Evolutionary conservation across 2,888 invertebrate genomes (phyloP), one percentile per base, ranked within the genome.

Genomic region (Cinara cedri): DNA sequence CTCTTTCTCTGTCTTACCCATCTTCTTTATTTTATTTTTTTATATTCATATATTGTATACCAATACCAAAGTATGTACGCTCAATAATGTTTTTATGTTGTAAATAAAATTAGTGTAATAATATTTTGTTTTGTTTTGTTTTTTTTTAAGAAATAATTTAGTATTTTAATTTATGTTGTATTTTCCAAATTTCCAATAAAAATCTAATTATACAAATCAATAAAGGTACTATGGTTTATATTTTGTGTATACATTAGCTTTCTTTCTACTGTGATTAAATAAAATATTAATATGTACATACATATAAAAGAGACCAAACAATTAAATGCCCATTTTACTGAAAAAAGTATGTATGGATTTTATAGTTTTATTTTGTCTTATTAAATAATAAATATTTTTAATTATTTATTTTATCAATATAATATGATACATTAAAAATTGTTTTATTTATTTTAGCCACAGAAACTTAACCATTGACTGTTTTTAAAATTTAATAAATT

Each of bases 1-100:
- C 34, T 34, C 34, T 34, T 6, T 34, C 34, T 34, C 34, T 34
- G 6, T 34, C 6, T 34, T 34, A 34, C n/a, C n/a, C n/a, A n/a
- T n/a, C n/a, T n/a, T n/a, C n/a, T n/a, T n/a, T n/a, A n/a, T n/a
- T 42, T 6, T 63, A 63, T 63, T 42, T 42, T 42, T 65, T 1
- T 65, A 21, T 44, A 21, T 65, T 21, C 11, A 21, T 66, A n/a
- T 70, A 70, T 55, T 34, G 34, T 55, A 71, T 24, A 10, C 49
- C 72, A n/a, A 76, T 57, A 76, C 66, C 76, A 76, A 76, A 76
- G 76, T 76, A 76, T 76, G 66, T 76, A 76, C 24, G 76, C 66
- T 76, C 76, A 76, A 76, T 46, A 66, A 76, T 57, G 26, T 76
- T 57, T 76, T 44, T 49, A 57, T 76, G 19, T 68, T 76, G 76